Evolutionary conservation across 1,140 invertebrate species (phyloP).

Genomic region (Heliconius nattereri): DNA sequence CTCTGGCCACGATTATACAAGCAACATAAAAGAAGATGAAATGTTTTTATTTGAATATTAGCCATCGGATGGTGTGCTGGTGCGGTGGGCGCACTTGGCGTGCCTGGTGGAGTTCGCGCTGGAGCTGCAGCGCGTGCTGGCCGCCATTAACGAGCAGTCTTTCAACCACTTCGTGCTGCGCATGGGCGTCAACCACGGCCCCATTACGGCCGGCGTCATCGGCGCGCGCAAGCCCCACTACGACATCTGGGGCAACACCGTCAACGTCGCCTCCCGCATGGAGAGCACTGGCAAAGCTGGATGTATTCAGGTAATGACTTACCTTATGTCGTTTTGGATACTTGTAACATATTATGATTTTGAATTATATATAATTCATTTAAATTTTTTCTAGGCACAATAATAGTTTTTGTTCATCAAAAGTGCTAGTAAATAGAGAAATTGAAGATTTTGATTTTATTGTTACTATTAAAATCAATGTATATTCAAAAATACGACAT

Average conservation of each 20-base stretch:
- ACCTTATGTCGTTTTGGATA: not conserved
- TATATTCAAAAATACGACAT: no score
- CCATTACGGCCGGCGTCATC: slow-evolving; percentile 96
- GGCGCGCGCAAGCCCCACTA: slow-evolving; percentile 97
- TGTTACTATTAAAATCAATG: no score
- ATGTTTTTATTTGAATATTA: slow-evolving; percentile 50
- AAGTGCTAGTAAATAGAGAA: no score
- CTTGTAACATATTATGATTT: not conserved
- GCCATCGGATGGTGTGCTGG: slow-evolving; percentile 85
- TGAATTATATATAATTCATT: not conserved
- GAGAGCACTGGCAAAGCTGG: slow-evolving; percentile 98
- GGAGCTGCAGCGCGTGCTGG: slow-evolving; percentile 93
- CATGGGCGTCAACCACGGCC: slow-evolving; percentile 97
- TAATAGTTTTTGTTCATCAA: not conserved
- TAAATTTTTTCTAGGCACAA: not conserved
- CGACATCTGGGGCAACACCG: slow-evolving; percentile 98
- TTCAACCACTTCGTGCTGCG: slow-evolving; percentile 97
- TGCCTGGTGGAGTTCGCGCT: slow-evolving; percentile 94
- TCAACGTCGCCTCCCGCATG: slow-evolving; percentile 97
- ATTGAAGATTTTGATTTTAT: no score
- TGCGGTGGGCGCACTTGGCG: slow-evolving; percentile 92
- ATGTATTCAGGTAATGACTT: slow-evolving; percentile 90
- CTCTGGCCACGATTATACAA: no score
- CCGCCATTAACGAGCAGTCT: slow-evolving; percentile 96
- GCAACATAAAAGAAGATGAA: not conserved